These are phyloP conservation scores for Hypotaenidia okinawae DNA, from an alignment of 2,797 vertebrate genomes.

Conservation along the genomic window DNA sequence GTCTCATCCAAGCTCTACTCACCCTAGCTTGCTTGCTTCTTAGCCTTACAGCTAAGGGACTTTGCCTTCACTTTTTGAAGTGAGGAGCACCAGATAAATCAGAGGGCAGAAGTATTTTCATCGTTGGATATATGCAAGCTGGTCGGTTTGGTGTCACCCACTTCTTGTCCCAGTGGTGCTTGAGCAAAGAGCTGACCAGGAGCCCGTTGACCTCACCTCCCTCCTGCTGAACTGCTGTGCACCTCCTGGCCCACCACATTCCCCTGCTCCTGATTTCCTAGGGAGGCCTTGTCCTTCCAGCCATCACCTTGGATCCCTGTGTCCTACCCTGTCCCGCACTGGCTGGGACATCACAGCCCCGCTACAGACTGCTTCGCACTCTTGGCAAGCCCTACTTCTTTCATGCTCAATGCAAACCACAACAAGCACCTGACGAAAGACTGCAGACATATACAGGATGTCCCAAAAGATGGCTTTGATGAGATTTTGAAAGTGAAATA, in stretches of 20 bases:
- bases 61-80: not conserved
- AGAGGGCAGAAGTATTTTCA: not conserved
- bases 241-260: not conserved
- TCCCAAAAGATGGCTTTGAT: not conserved
- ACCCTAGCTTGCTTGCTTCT: not conserved
- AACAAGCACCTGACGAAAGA: not conserved
- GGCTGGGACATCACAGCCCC: not conserved
- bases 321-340: not conserved
- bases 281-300: not conserved
- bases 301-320: not conserved
- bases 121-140: fast-evolving
- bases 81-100: not conserved
- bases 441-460: not conserved
- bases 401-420: not conserved
- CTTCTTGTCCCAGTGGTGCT: not conserved
- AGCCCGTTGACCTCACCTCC: not conserved
- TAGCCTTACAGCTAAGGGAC: not conserved
- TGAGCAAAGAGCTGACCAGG: not conserved
- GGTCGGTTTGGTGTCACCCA: not conserved
- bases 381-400: not conserved
- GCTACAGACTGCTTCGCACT: not conserved
- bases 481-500: not conserved
- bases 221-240: not conserved
- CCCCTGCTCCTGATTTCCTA: not conserved
- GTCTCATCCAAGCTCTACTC: not conserved